Base-by-base conservation (phyloP, 2,888 invertebrate genomes). In the Ypsolopha sequella region DNA sequence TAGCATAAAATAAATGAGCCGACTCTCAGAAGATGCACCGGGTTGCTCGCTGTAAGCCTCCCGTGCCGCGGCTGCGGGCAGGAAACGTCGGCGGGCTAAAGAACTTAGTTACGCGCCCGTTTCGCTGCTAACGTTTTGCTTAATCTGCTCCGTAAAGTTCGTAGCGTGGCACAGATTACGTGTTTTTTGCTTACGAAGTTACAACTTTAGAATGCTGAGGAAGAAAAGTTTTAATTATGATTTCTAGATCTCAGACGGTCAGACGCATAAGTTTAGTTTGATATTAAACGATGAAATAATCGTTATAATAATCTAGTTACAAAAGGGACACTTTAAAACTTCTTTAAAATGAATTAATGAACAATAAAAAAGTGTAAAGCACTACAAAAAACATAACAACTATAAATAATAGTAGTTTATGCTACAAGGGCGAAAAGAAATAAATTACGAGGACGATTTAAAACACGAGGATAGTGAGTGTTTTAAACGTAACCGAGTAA, bases 1-100 rank as follows among this genome's bases (percentile, higher is more conserved):
- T 82, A 81, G 71, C 81, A 80, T 84, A 80, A 78, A 76, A 68
- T 73, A 74, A 80, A 80, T 78, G 73, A 58, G 55, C 54, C 53
- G 52, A 55, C 55, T 57, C 58, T 48, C 53, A 50, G 52, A 74
- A 76, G 75, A 77, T 76, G 74, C 75, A 68, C 62, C 63, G 58
- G 58, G 61, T 51, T 56, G 63, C 60, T 58, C 52, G 56, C 60
- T 61, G 62, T 62, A 60, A 60, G 60, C 61, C 56, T 55, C 55
- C 50, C 43, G 53, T 53, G 52, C 46, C 52, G 48, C 43, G 34
- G 58, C 50, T 50, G 48, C 56, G 53, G 45, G 51, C 54, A 53
- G 55, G 58, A 61, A 60, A 61, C 54, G 56, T 57, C 57, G 54
- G 55, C 58, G 56, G 53, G 48, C 33, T 11, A 52, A 61, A 58